Evolutionary conservation across 2,113 vertebrate genomes (phyloP), one percentile per base, ranked within the genome.

Genomic region (Indicator indicator): DNA sequence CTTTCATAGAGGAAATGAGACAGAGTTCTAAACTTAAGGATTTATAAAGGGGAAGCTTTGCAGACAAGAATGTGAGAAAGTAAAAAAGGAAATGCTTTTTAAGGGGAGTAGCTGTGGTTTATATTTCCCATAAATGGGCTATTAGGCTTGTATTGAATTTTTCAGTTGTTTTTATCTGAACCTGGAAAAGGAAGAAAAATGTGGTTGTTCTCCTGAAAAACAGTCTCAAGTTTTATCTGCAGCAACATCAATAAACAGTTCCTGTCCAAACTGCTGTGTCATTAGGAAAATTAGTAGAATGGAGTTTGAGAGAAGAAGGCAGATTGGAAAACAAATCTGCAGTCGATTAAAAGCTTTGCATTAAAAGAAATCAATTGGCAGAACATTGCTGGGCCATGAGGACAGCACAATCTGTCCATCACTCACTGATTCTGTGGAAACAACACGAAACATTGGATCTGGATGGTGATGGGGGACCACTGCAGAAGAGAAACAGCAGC

Each of bases 261-360:
- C 89, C 92, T 94, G 80, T 64, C 89, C 64, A n/a, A 94, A 95
- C 89, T 90, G 91, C 95, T 95, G 89, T 70, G 92, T 96, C 96
- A 96, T 94, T 94, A 90, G 90, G 89, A 97, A 96, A 87, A 97
- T 88, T 88, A 92, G 42, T 65, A 83, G 70, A 83, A 82, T 9
- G 23, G 30, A 81, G 74, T 46, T 65, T 30, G 46, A 93, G 77
- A 93, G 80, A 64, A 89, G 85, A 67, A 83, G 67, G 76, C 75
- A 65, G 48, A 36, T 17, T 71, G 67, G 71, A 82, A 91, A 93
- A 83, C 77, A 86, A 90, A 88, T 83, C 71, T 93, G 70, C 72
- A 86, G 92, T 94, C 78, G 76, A 96, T 96, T 96, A 96, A 95
- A 95, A 97, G 93, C 73, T 91, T 95, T 83, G 62, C 33, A 48